Conservation (phyloP, 2,888 invertebrate species). For the Xylota sylvarum region DNA sequence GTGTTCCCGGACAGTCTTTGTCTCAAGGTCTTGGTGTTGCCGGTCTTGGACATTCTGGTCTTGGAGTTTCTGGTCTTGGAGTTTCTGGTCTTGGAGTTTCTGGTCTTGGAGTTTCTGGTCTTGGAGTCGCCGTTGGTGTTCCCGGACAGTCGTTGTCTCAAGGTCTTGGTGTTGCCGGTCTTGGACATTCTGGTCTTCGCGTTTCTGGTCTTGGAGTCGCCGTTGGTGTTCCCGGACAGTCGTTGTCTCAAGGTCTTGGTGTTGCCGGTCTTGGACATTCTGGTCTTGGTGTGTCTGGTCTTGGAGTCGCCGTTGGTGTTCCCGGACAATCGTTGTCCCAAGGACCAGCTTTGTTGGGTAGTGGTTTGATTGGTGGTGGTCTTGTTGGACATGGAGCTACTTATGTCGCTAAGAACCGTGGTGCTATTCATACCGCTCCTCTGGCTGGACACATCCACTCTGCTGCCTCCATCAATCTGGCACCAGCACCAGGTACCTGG, state of each 20-base stretch:
- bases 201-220: conserved; percentile 75
- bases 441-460: conserved; percentile 81
- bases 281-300: too few species aligned
- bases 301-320: conserved; percentile 15
- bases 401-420: conserved; percentile 82
- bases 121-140: too few species aligned
- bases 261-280: conserved; percentile 27
- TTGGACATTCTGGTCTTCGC: conserved; percentile 15
- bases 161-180: not conserved
- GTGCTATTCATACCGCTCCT: conserved; percentile 82
- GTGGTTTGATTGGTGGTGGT: conserved; percentile 81
- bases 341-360: conserved; percentile 57
- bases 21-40: conserved; percentile 65
- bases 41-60: conserved; percentile 69
- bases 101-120: conserved; percentile 13
- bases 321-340: conserved; percentile 60
- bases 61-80: conserved; percentile 44
- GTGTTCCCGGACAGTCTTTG: conserved; percentile 42
- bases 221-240: conserved; percentile 51
- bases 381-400: conserved; percentile 82
- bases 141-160: too few species aligned
- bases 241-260: conserved; percentile 62
- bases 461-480: conserved; percentile 81
- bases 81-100: conserved; percentile 49
- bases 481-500: conserved; percentile 82